phyloP scores from a whole-genome alignment of 2,797 vertebrate species.

The Carapus acus region DNA sequence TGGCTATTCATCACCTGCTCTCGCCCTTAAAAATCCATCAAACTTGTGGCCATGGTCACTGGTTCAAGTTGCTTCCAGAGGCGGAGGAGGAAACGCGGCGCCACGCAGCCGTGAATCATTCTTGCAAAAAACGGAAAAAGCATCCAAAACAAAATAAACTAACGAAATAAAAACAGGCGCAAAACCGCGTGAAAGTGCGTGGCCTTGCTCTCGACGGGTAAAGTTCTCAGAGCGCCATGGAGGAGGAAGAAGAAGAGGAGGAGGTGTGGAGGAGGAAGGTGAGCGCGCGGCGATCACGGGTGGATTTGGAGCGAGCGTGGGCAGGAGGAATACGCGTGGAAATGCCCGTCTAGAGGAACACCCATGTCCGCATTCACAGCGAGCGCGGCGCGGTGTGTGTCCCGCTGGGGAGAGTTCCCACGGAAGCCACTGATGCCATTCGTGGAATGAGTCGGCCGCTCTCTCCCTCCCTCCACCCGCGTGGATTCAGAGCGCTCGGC shows the following conservation, averaged over 20 bases:
- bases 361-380: slow-evolving; percentile 62
- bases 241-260: too few relatives aligned
- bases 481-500: not conserved
- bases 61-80: slow-evolving; percentile 51
- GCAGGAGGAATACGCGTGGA: slow-evolving; percentile 50
- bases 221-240: slow-evolving; percentile 49
- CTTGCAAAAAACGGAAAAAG: too few relatives aligned
- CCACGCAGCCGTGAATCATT: slow-evolving; percentile 59
- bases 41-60: slow-evolving; percentile 30
- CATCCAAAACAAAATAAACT: too few relatives aligned
- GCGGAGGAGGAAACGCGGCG: slow-evolving; percentile 26
- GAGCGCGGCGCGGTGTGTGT: slow-evolving; percentile 43
- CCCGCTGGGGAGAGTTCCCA: slow-evolving; percentile 61
- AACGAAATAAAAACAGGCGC: slow-evolving; percentile 25
- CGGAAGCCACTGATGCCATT: slow-evolving; percentile 51
- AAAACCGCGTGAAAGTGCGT: slow-evolving; percentile 38
- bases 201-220: slow-evolving; percentile 12
- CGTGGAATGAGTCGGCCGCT: slow-evolving; percentile 24
- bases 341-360: slow-evolving; percentile 57
- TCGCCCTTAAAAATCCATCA: slow-evolving; percentile 39
- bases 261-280: slow-evolving; percentile 19
- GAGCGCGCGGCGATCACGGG: slow-evolving; percentile 28
- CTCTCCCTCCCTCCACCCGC: too few relatives aligned
- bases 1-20: slow-evolving; percentile 48
- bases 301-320: slow-evolving; percentile 19